phyloP scores from a whole-genome alignment of 1,140 invertebrate genomes.

The Scylla paramamosain region DNA sequence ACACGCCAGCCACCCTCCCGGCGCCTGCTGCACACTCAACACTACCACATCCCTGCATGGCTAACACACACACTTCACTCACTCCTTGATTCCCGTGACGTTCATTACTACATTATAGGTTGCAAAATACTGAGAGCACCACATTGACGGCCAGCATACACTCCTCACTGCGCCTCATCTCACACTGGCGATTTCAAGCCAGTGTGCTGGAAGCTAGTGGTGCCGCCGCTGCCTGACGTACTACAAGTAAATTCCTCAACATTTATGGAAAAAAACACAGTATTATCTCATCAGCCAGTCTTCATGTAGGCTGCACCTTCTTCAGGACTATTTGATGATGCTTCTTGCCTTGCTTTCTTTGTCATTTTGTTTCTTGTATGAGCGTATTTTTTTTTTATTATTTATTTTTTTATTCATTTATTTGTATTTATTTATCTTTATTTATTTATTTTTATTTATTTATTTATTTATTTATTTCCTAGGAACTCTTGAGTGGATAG shows the following conservation, averaged over 20 bases:
- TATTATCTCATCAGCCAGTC: too few species aligned
- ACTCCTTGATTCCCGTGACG: neutral
- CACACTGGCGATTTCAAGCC: conserved; percentile 7
- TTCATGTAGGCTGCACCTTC: too few species aligned
- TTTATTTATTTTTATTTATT: too few species aligned
- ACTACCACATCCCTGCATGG: neutral
- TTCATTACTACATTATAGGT: neutral
- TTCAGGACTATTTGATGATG: too few species aligned
- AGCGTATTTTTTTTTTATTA: too few species aligned
- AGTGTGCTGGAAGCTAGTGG: neutral
- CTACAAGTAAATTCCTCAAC: neutral
- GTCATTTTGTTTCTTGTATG: too few species aligned
- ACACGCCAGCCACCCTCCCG: neutral
- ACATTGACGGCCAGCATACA: neutral
- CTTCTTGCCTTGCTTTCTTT: too few species aligned
- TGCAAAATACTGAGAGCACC: neutral
- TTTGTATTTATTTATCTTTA: too few species aligned
- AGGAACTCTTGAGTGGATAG: too few species aligned
- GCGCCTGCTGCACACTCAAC: neutral
- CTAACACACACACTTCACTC: neutral
- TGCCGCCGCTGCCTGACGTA: neutral
- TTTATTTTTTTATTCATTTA: too few species aligned
- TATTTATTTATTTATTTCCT: too few species aligned
- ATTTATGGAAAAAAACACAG: too few species aligned
- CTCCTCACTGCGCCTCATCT: neutral